phyloP scores from a whole-genome alignment of 2,888 invertebrate genomes.

The Antheraea yamamai region DNA sequence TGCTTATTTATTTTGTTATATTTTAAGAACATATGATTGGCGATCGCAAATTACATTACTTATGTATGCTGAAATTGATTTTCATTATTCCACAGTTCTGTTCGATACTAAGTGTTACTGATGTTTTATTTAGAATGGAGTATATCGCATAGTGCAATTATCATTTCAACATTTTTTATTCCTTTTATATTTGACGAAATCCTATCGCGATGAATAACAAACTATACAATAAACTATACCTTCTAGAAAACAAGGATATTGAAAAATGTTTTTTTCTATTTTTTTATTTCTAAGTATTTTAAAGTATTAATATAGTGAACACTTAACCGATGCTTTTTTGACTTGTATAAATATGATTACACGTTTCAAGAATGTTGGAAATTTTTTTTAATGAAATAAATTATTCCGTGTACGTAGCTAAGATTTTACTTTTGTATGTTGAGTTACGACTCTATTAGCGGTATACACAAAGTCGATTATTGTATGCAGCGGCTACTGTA shows the following conservation, averaged over 20 bases:
- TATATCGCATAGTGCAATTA: no score
- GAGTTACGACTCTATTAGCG: slow-evolving; percentile 30
- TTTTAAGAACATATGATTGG: slow-evolving; percentile 30
- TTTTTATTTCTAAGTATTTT: slow-evolving; percentile 54
- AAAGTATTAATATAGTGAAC: slow-evolving; percentile 65
- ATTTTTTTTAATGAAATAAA: slow-evolving; percentile 37
- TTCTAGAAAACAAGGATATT: slow-evolving; percentile 36
- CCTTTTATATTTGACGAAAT: not conserved
- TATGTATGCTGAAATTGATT: slow-evolving; percentile 22
- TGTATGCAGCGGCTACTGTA: slow-evolving; percentile 2
- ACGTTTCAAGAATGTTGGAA: slow-evolving; percentile 32
- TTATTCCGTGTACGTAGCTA: slow-evolving; percentile 41
- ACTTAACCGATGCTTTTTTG: slow-evolving; percentile 28
- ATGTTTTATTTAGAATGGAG: not conserved
- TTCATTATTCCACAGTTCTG: not conserved
- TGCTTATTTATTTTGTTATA: slow-evolving; percentile 23
- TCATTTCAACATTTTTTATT: not conserved
- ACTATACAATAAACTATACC: slow-evolving; percentile 12
- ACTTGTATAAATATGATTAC: slow-evolving; percentile 11
- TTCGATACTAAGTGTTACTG: not conserved
- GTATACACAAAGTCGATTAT: slow-evolving; percentile 23
- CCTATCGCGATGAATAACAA: slow-evolving; percentile 11
- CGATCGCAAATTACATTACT: slow-evolving; percentile 39
- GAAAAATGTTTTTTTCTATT: slow-evolving; percentile 31
- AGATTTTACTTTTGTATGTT: slow-evolving; percentile 20